Evolutionary conservation across 2,113 vertebrate species (phyloP).

Genomic region (Osmerus eperlanus): DNA sequence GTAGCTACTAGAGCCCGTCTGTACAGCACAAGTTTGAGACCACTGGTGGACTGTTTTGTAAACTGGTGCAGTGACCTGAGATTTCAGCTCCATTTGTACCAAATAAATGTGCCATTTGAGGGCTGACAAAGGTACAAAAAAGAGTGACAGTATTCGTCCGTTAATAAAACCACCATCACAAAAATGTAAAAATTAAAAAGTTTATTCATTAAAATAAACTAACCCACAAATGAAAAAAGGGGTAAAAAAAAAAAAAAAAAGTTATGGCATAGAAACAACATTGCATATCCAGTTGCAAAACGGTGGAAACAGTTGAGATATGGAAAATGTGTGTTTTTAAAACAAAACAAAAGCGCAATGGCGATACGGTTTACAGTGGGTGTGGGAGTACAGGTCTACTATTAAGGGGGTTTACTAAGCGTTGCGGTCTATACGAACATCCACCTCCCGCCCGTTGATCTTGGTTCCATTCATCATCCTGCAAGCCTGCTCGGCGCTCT

Average conservation of each 20-base stretch:
- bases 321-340: constrained; percentile 84
- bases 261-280: constrained; percentile 79
- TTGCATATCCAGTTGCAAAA: constrained; percentile 65
- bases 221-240: constrained; percentile 84
- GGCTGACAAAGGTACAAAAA: too few relatives aligned
- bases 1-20: too few relatives aligned
- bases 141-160: too few relatives aligned
- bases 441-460: constrained; percentile 97
- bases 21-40: too few relatives aligned
- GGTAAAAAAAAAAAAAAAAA: constrained; percentile 92
- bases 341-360: constrained; percentile 85
- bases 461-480: constrained; percentile 98
- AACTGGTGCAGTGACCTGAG: not conserved
- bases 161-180: constrained; percentile 22
- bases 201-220: constrained; percentile 94
- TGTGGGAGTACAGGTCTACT: constrained; percentile 59
- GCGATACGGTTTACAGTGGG: constrained; percentile 77
- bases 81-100: not conserved
- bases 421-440: constrained; percentile 94
- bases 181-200: constrained; percentile 83
- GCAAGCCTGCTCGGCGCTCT: constrained; percentile 96
- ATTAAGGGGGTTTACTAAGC: constrained; percentile 75
- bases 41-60: not conserved
- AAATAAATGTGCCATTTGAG: not conserved
- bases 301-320: constrained; percentile 69